A percentile compares a stretch with the other conserved stretches of the same genome.
These are phyloP conservation scores for Channallabes apus DNA, from an alignment of 2,797 vertebrate genomes.

Conservation along the genomic window DNA sequence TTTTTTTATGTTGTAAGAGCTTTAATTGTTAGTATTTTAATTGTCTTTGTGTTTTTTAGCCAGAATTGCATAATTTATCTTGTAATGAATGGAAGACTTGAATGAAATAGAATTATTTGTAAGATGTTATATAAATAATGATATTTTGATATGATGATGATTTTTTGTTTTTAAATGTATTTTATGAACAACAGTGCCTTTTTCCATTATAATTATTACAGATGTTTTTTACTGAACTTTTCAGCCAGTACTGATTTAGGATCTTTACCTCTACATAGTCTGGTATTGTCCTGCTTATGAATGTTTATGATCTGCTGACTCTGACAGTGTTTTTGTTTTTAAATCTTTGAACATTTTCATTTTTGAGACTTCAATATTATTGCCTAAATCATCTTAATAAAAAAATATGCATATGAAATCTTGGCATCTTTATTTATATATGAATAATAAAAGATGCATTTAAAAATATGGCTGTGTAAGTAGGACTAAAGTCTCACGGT, in stretches of 20 bases:
- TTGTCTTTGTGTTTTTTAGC: constrained; percentile 7
- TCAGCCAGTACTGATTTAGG: constrained; percentile 19
- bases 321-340: constrained; percentile 39
- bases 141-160: background rate
- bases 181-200: constrained; percentile 39
- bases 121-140: background rate
- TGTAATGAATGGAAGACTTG: constrained; percentile 25
- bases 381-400: constrained; percentile 24
- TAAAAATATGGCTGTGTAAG: constrained; percentile 20
- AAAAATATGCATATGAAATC: constrained; percentile 22
- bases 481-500: constrained; percentile 9
- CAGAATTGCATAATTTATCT: background rate
- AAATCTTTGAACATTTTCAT: constrained; percentile 24
- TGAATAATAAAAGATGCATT: background rate
- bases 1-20: constrained; percentile 8
- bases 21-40: background rate
- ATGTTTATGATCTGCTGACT: constrained; percentile 54
- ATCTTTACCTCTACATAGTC: constrained; percentile 16
- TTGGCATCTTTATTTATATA: constrained; percentile 1
- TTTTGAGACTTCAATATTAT: constrained; percentile 33
- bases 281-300: constrained; percentile 16
- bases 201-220: constrained; percentile 2
- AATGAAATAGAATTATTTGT: constrained; percentile 27
- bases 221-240: constrained; percentile 5
- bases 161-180: background rate